phyloP scores from a whole-genome alignment of 2,113 vertebrate species.

The Regulus satrapa region DNA sequence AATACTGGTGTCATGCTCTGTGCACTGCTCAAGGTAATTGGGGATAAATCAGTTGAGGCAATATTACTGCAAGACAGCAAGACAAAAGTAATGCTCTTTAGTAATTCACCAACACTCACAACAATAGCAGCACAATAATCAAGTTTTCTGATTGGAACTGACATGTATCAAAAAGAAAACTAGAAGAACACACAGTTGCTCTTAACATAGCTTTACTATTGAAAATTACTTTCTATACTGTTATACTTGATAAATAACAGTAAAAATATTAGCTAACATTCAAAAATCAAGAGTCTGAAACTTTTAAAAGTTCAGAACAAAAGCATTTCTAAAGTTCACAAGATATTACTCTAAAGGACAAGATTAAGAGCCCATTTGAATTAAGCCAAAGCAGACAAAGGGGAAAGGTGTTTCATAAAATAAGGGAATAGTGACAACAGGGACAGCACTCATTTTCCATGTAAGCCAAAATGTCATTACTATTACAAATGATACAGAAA shows the following conservation, averaged over 20 bases:
- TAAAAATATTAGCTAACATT: neutral
- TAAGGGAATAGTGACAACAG: neutral
- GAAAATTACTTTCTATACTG: neutral
- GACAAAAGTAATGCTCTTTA: constrained; percentile 52
- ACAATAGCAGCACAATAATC: constrained; percentile 48
- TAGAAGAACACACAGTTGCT: constrained; percentile 41
- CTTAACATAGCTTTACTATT: constrained; percentile 21
- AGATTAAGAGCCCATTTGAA: neutral
- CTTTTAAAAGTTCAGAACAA: neutral
- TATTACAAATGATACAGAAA: neutral
- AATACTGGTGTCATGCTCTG: neutral
- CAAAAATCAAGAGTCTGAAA: neutral
- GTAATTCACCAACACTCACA: constrained; percentile 41
- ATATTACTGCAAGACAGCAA: constrained; percentile 24
- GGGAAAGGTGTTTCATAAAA: neutral
- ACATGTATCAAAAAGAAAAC: constrained; percentile 53
- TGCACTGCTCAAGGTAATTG: constrained; percentile 37
- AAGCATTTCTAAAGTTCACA: neutral
- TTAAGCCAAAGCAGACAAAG: neutral
- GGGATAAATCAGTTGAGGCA: constrained; percentile 33
- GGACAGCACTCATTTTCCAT: neutral
- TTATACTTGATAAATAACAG: neutral
- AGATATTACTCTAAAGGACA: neutral
- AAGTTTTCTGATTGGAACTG: constrained; percentile 36
- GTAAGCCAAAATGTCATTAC: neutral